phyloP scores from a whole-genome alignment of 2,113 vertebrate genomes.

The Siniperca knerii region DNA sequence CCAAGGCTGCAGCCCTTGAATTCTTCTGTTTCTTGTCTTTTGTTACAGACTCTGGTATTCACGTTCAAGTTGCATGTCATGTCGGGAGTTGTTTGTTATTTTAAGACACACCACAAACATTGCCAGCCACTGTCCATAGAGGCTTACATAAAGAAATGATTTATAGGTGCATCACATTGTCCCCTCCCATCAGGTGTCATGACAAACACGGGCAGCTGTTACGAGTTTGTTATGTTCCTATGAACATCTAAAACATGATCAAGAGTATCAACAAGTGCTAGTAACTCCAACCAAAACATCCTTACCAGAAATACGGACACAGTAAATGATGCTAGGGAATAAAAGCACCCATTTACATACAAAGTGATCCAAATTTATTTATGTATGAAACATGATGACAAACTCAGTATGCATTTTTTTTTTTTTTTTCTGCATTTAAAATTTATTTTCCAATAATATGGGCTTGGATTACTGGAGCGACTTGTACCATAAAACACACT shows the following conservation, averaged over 20 bases:
- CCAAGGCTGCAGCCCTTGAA: constrained; percentile 8
- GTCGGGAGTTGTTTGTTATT: constrained; percentile 60
- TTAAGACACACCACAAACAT: constrained; percentile 36
- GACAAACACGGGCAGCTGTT: constrained; percentile 50
- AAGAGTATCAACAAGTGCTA: constrained; percentile 28
- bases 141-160: constrained; percentile 51
- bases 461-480: background rate
- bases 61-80: constrained; percentile 26
- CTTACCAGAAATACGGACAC: background rate
- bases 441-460: background rate
- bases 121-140: constrained; percentile 36
- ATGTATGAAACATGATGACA: background rate
- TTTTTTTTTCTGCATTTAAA: background rate
- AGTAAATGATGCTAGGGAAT: background rate
- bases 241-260: constrained; percentile 51
- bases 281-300: constrained; percentile 1
- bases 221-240: constrained; percentile 24
- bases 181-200: constrained; percentile 9
- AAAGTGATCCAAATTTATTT: background rate
- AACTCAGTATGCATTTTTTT: background rate
- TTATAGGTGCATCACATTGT: constrained; percentile 45
- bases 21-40: constrained; percentile 8
- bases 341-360: background rate
- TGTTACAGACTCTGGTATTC: constrained; percentile 13
- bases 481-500: too few relatives aligned